Percentiles rank a stretch among this genome's conserved stretches.
phyloP scores from a whole-genome alignment of 2,113 vertebrate genomes.

The Marmota monax region DNA sequence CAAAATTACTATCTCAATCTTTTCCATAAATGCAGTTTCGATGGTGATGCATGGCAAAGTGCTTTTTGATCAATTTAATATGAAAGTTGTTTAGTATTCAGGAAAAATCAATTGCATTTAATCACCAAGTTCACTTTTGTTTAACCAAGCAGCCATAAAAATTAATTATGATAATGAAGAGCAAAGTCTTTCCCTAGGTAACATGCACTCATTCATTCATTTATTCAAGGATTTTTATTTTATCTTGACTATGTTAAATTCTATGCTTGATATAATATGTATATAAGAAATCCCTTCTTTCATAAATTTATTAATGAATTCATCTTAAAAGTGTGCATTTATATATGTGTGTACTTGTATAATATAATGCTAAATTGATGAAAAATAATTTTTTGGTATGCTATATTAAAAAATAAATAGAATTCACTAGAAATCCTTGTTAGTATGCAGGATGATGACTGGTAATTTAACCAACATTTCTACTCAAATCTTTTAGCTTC shows the following conservation, averaged over 20 bases:
- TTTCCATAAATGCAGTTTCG: background rate
- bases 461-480: background rate
- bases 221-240: background rate
- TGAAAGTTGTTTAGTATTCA: slow-evolving; percentile 16
- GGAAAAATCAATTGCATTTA: slow-evolving; percentile 3
- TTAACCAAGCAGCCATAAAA: background rate
- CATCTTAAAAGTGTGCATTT: background rate
- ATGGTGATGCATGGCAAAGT: background rate
- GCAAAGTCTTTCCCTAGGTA: background rate
- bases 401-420: background rate
- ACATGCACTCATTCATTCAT: background rate
- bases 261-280: background rate
- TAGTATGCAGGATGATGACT: background rate
- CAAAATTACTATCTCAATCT: background rate
- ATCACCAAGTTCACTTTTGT: background rate
- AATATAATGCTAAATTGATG: background rate
- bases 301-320: background rate
- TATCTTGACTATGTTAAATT: background rate
- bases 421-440: background rate
- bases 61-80: background rate
- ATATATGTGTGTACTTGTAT: background rate
- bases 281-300: background rate
- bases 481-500: background rate
- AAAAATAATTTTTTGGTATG: slow-evolving; percentile 3
- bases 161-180: slow-evolving; percentile 35